Percentiles rank a stretch among this genome's conserved stretches.
Conservation (phyloP, 2,113 vertebrate species). For the Oryzias javanicus region DNA sequence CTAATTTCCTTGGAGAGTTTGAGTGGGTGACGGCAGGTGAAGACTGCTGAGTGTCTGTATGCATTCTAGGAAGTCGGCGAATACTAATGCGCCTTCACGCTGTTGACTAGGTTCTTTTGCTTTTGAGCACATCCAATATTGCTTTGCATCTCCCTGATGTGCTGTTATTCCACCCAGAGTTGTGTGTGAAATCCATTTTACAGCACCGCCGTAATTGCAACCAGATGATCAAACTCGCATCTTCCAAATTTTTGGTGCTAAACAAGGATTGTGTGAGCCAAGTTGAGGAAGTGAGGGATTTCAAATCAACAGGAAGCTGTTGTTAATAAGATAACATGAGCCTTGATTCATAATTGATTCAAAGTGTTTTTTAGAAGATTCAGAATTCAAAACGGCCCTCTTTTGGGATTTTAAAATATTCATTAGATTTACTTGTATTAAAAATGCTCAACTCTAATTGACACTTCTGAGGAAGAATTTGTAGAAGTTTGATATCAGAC, state of each 20-base stretch:
- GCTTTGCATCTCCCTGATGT: constrained; percentile 11
- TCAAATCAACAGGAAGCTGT: background rate
- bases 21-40: constrained; percentile 7
- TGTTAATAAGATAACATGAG: constrained; percentile 9
- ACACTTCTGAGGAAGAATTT: background rate
- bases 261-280: constrained; percentile 8
- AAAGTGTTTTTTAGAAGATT: constrained; percentile 14
- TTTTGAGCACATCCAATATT: constrained; percentile 19
- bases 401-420: constrained; percentile 8
- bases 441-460: background rate
- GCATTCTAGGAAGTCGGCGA: background rate
- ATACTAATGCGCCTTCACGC: background rate
- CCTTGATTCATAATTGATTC: constrained; percentile 18
- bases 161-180: constrained; percentile 16
- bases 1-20: constrained; percentile 9
- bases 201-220: constrained; percentile 11
- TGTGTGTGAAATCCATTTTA: constrained; percentile 29
- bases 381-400: constrained; percentile 21
- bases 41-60: background rate
- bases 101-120: constrained; percentile 11
- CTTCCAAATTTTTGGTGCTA: constrained; percentile 16
- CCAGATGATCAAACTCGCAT: constrained; percentile 32
- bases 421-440: constrained; percentile 4
- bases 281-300: background rate
- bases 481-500: background rate